Percentiles rank a stretch among this genome's conserved stretches.
These are phyloP conservation scores for Hirudinaria manillensis DNA, from an alignment of 2,888 invertebrate genomes.

Conservation along the genomic window DNA sequence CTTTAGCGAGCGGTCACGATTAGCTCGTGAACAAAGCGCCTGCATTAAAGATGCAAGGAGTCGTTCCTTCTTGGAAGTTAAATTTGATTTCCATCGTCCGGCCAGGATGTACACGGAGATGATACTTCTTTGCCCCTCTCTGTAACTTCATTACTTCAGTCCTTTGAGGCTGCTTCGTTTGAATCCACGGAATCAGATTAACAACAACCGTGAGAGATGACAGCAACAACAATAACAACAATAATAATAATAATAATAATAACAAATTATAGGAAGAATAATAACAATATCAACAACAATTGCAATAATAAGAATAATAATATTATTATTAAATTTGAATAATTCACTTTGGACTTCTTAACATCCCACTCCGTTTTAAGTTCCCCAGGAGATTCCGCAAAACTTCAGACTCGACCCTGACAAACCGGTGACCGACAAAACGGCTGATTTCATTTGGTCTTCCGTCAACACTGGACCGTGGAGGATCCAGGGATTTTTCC, in stretches of 20 bases:
- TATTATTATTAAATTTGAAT: too few species aligned
- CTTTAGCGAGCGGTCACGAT: too few species aligned
- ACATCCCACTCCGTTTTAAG: constrained; percentile 34
- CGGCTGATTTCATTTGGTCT: constrained; percentile 41
- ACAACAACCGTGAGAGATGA: not conserved
- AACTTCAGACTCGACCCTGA: constrained; percentile 39
- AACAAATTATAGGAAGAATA: not conserved
- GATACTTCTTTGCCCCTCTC: too few species aligned
- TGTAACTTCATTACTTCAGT: too few species aligned
- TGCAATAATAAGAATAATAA: too few species aligned
- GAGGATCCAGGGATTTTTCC: constrained; percentile 41
- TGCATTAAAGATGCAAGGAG: too few species aligned
- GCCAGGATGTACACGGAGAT: too few species aligned
- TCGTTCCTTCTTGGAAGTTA: too few species aligned
- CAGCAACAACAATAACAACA: not conserved
- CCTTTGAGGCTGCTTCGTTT: not conserved
- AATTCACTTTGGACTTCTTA: too few species aligned
- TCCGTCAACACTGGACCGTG: constrained; percentile 40
- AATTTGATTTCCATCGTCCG: too few species aligned
- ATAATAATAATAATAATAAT: too few species aligned
- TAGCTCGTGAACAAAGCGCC: too few species aligned
- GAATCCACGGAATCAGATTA: constrained; percentile 8
- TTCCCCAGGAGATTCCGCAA: constrained; percentile 39
- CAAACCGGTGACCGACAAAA: constrained; percentile 38
- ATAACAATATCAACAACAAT: not conserved